These are phyloP conservation scores for Thalassoma bifasciatum DNA, from an alignment of 2,113 vertebrate species.

Conservation along the genomic window DNA sequence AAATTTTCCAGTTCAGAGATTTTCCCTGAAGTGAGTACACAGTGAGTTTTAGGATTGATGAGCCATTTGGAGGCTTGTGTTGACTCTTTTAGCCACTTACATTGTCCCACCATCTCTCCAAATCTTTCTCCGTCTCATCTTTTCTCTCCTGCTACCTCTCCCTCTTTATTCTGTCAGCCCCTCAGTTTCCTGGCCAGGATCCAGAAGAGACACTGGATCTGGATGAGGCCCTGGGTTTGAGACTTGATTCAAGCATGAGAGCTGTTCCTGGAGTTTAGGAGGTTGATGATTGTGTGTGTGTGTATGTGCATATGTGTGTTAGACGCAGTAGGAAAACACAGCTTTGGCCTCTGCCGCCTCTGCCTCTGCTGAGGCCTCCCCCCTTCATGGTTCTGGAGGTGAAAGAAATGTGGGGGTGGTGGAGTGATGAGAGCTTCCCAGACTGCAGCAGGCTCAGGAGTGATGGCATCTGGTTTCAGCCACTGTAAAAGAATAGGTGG, in stretches of 20 bases:
- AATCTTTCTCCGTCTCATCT: slow-evolving; percentile 17
- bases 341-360: slow-evolving; percentile 30
- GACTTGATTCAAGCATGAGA: slow-evolving; percentile 53
- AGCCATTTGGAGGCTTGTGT: slow-evolving; percentile 51
- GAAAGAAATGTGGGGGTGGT: slow-evolving; percentile 35
- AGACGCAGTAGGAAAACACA: slow-evolving; percentile 55
- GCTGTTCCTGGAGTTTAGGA: slow-evolving; percentile 54
- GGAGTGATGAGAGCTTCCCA: slow-evolving; percentile 57
- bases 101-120: background rate
- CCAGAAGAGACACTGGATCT: slow-evolving; percentile 71
- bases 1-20: slow-evolving; percentile 51
- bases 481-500: slow-evolving; percentile 27
- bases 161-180: slow-evolving; percentile 43
- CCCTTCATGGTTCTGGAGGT: slow-evolving; percentile 49
- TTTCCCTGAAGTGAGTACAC: slow-evolving; percentile 54
- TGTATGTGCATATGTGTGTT: slow-evolving; percentile 37
- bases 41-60: slow-evolving; percentile 35
- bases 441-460: slow-evolving; percentile 45
- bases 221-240: slow-evolving; percentile 48
- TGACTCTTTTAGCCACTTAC: slow-evolving; percentile 40
- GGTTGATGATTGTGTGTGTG: slow-evolving; percentile 30
- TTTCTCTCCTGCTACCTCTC: slow-evolving; percentile 15
- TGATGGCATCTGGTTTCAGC: slow-evolving; percentile 66
- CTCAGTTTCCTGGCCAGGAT: slow-evolving; percentile 63
- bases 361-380: slow-evolving; percentile 34